A percentile compares a stretch with the other conserved stretches of the same genome.
Evolutionary conservation across 1,140 invertebrate species (phyloP).

Genomic region (Dryas iulia): DNA sequence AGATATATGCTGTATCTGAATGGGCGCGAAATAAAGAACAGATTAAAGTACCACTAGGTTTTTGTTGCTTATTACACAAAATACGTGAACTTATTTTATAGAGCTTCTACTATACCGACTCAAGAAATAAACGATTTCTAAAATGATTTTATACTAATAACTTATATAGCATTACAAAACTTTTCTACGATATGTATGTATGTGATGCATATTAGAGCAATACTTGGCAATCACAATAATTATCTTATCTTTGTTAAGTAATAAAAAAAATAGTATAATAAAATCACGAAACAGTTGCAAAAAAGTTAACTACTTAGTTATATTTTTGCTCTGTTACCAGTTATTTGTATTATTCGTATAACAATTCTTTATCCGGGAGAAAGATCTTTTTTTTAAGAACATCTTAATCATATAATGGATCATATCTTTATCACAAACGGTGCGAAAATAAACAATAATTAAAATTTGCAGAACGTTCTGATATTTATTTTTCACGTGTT

Average conservation of each 20-base stretch:
- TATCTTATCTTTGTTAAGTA: not conserved
- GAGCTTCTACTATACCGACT: not conserved
- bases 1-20: not conserved
- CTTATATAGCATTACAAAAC: not conserved
- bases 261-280: not conserved
- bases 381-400: not conserved
- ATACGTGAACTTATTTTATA: not conserved
- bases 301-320: not conserved
- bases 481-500: not conserved
- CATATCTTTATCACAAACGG: no score
- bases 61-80: no score
- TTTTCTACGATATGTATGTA: not conserved
- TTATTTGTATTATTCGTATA: not conserved
- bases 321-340: not conserved
- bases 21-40: no score
- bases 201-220: not conserved
- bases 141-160: not conserved
- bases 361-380: not conserved
- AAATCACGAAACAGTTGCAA: not conserved
- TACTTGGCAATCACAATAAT: not conserved
- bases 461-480: not conserved
- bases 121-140: not conserved
- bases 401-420: not conserved
- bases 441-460: not conserved
- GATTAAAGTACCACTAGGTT: not conserved